Percentiles rank a stretch among this genome's conserved stretches.
phyloP scores from a whole-genome alignment of 64 coral and sea anemone species.

The Montipora cactus region DNA sequence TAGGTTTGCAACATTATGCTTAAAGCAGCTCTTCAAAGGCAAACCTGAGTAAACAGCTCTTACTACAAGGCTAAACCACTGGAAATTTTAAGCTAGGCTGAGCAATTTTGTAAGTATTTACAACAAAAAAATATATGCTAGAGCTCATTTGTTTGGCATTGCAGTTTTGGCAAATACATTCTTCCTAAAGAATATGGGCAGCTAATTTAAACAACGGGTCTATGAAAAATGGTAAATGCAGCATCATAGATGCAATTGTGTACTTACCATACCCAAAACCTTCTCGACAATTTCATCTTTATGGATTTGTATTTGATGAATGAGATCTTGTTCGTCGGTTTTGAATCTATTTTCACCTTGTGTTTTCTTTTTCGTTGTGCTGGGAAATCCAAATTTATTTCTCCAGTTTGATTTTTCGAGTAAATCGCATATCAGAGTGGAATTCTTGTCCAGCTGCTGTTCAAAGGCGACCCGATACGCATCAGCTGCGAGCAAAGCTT shows the following conservation, averaged over 20 bases:
- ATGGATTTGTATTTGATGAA: constrained; percentile 68
- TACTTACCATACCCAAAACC: constrained; percentile 87
- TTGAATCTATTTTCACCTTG: constrained; percentile 14
- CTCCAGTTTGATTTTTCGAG: constrained; percentile 80
- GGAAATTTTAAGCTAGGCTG: too few relatives aligned
- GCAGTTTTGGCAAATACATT: too few relatives aligned
- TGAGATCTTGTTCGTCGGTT: constrained; percentile 61
- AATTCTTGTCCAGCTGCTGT: constrained; percentile 83
- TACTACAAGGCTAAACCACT: too few relatives aligned
- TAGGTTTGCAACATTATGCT: too few relatives aligned
- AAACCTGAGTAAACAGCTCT: too few relatives aligned
- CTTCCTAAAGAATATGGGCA: too few relatives aligned
- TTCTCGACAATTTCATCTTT: constrained; percentile 85
- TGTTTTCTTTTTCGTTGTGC: constrained; percentile 20
- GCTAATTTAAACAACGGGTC: background rate
- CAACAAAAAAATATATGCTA: too few relatives aligned
- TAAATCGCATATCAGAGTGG: constrained; percentile 74
- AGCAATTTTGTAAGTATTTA: too few relatives aligned
- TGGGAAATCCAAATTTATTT: constrained; percentile 49
- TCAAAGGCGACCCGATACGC: constrained; percentile 89
- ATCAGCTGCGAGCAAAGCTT: constrained; percentile 76
- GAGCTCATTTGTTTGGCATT: too few relatives aligned
- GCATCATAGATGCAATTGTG: background rate
- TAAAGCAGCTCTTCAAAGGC: too few relatives aligned
- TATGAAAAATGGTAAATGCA: background rate